Evolutionary conservation across 2,888 invertebrate genomes (phyloP), one percentile per base, ranked within the genome.

Genomic region (Anarsia innoxiella): DNA sequence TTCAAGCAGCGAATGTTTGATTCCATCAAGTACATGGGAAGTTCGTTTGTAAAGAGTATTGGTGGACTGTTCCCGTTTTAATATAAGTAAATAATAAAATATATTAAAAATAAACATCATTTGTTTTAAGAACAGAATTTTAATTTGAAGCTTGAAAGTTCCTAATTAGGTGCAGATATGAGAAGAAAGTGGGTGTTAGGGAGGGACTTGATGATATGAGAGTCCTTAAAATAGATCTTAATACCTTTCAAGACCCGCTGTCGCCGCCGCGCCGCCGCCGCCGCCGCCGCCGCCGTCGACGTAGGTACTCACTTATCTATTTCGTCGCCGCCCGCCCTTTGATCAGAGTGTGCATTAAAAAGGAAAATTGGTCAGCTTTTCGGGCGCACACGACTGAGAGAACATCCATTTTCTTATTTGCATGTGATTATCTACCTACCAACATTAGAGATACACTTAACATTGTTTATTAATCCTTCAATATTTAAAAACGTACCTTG

Each of bases 291-390:
- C n/a, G n/a, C n/a, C n/a, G n/a, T 55, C 60, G 63, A 34, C 23
- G 60, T 63, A 63, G n/a, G n/a, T n/a, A n/a, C n/a, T n/a, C n/a
- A n/a, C n/a, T n/a, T n/a, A n/a, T n/a, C 65, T 66, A 59, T 57
- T 62, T 63, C 63, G 55, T 54, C 70, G 67, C 56, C 61, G 59
- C 44, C 42, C 60, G 50, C 49, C 67, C 78, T 80, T 79, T 79
- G 79, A 80, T 79, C 78, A 73, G 49, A 51, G 61, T 64, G 68
- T 58, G 65, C 64, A 63, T 66, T 67, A 68, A 73, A 70, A 75
- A 64, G 73, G 75, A 69, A 71, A 76, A 76, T 77, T 74, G 69
- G 74, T 65, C 60, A 64, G 66, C 60, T 68, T 73, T 73, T 66
- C 52, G 57, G 59, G n/a, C 49, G 51, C 47, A 45, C 57, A 57